phyloP scores from a whole-genome alignment of 2,888 invertebrate genomes.

The Agrochola lychnidis region DNA sequence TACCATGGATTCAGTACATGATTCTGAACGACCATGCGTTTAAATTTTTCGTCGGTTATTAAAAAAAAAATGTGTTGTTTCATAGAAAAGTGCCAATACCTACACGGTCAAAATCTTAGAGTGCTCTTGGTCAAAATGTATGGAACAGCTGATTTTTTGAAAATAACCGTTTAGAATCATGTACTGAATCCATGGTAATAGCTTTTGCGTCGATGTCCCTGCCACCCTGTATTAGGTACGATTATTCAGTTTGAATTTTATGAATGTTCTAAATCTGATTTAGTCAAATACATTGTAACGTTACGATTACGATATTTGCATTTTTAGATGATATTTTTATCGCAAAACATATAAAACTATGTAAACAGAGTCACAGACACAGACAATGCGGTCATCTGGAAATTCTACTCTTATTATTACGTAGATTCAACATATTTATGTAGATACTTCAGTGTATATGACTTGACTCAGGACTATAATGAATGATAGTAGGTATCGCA shows the following conservation, averaged over 20 bases:
- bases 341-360: slow-evolving; percentile 14
- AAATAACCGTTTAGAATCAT: too few relatives aligned
- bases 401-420: slow-evolving; percentile 9
- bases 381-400: slow-evolving; percentile 43
- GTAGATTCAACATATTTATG: background rate
- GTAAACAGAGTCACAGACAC: slow-evolving; percentile 21
- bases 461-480: background rate
- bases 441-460: background rate
- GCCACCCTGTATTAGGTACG: too few relatives aligned
- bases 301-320: slow-evolving; percentile 1
- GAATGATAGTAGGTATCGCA: background rate
- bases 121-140: too few relatives aligned
- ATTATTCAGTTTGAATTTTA: background rate
- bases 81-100: too few relatives aligned
- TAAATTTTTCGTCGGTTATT: too few relatives aligned
- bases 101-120: too few relatives aligned
- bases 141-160: too few relatives aligned
- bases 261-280: background rate
- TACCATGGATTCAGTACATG: too few relatives aligned
- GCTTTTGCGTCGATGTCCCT: too few relatives aligned
- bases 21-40: too few relatives aligned
- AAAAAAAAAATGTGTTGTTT: too few relatives aligned
- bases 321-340: slow-evolving; percentile 18
- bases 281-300: background rate
- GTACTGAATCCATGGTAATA: too few relatives aligned